These are phyloP conservation scores for Tapera naevia DNA, from an alignment of 2,797 vertebrate genomes.

Conservation along the genomic window DNA sequence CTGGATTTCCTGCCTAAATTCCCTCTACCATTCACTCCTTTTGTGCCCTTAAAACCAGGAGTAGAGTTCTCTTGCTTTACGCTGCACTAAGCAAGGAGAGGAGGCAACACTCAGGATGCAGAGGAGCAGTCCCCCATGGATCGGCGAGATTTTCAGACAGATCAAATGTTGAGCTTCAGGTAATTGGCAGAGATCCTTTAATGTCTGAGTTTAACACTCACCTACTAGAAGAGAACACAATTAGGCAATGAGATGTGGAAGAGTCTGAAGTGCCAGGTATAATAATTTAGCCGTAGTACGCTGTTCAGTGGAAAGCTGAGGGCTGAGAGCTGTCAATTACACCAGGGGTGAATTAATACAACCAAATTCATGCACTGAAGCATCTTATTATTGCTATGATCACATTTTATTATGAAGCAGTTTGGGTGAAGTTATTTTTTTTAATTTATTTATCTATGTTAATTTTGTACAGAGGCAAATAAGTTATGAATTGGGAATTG, in stretches of 20 bases:
- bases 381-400: slow-evolving; percentile 61
- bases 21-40: not conserved
- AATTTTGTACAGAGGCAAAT: slow-evolving; percentile 73
- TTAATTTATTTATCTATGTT: slow-evolving; percentile 79
- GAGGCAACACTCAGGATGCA: slow-evolving; percentile 19
- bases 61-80: not conserved
- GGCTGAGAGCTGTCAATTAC: slow-evolving; percentile 72
- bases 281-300: slow-evolving; percentile 60
- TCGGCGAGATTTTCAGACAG: slow-evolving; percentile 53
- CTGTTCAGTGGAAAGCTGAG: slow-evolving; percentile 60
- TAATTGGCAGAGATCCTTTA: slow-evolving; percentile 71
- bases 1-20: not conserved
- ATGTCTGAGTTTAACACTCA: slow-evolving; percentile 71
- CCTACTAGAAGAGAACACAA: slow-evolving; percentile 63
- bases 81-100: not conserved
- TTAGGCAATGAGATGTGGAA: slow-evolving; percentile 67
- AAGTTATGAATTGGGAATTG: slow-evolving; percentile 75
- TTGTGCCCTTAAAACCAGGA: not conserved
- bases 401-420: slow-evolving; percentile 74
- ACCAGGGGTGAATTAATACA: slow-evolving; percentile 72
- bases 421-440: slow-evolving; percentile 69
- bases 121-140: slow-evolving; percentile 25
- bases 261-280: slow-evolving; percentile 61
- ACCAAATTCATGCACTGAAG: slow-evolving; percentile 68
- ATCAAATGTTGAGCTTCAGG: slow-evolving; percentile 67